Conservation (phyloP, 1,140 invertebrate species). For the Leptinotarsa undecemlineata region DNA sequence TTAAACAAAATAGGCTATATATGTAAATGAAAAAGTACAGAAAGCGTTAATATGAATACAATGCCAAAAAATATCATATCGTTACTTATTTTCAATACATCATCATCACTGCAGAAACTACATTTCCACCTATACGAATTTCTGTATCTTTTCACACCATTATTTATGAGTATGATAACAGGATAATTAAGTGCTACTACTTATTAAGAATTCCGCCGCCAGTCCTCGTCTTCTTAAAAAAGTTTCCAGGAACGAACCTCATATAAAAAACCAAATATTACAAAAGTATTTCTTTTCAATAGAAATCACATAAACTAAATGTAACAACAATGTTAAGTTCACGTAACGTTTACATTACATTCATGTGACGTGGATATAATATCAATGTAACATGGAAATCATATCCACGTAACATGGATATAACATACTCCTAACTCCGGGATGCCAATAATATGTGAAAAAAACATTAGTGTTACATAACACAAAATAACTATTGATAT, state of each 20-base stretch:
- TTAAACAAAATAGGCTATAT: not conserved
- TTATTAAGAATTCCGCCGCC: constrained; percentile 5
- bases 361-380: not conserved
- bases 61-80: not conserved
- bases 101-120: not conserved
- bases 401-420: not conserved
- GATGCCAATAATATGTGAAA: not conserved
- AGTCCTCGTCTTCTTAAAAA: not conserved
- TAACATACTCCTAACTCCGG: not conserved
- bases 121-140: not conserved
- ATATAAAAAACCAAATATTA: not conserved
- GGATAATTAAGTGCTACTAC: not conserved
- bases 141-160: not conserved
- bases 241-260: not conserved
- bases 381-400: not conserved
- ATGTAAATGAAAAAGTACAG: not conserved
- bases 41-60: not conserved
- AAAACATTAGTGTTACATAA: not conserved
- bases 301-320: not conserved
- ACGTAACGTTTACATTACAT: not conserved
- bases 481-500: not conserved
- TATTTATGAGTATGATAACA: not conserved
- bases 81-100: not conserved
- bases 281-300: not conserved
- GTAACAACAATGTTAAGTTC: too few relatives aligned